Conservation (phyloP, 2,888 invertebrate genomes). For the Elmis aenea region DNA sequence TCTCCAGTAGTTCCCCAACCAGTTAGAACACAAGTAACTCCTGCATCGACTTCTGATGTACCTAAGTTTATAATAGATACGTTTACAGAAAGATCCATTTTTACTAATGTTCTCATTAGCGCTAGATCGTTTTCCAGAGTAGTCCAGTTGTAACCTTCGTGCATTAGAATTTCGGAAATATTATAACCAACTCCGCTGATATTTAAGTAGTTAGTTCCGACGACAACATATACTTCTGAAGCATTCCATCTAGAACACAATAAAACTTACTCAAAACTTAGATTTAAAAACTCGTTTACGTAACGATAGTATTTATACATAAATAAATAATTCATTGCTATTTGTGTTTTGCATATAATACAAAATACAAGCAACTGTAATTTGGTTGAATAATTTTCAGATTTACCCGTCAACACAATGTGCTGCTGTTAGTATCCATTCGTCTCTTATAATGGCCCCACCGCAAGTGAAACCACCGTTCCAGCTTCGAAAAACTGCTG, state of each 20-base stretch:
- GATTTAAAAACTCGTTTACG: too few relatives aligned
- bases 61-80: conserved; percentile 45
- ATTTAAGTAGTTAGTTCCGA: conserved; percentile 30
- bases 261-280: too few relatives aligned
- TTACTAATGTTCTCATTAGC: too few relatives aligned
- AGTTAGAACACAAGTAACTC: conserved; percentile 32
- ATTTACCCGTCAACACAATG: conserved; percentile 27
- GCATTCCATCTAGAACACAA: too few relatives aligned
- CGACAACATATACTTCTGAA: too few relatives aligned
- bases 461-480: conserved; percentile 34
- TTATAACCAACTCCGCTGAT: not conserved
- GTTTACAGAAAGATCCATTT: too few relatives aligned
- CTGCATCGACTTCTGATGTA: conserved; percentile 36
- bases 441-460: conserved; percentile 25
- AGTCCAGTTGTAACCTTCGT: not conserved
- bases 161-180: not conserved
- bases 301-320: too few relatives aligned
- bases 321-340: too few relatives aligned
- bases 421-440: conserved; percentile 32
- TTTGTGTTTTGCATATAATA: too few relatives aligned
- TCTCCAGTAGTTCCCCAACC: conserved; percentile 41
- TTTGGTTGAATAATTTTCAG: too few relatives aligned
- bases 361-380: too few relatives aligned
- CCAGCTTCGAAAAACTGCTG: conserved; percentile 25
- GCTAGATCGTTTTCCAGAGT: not conserved